Base-by-base conservation (phyloP, 2,888 invertebrate species). In the Mimumesa dahlbomi region DNA sequence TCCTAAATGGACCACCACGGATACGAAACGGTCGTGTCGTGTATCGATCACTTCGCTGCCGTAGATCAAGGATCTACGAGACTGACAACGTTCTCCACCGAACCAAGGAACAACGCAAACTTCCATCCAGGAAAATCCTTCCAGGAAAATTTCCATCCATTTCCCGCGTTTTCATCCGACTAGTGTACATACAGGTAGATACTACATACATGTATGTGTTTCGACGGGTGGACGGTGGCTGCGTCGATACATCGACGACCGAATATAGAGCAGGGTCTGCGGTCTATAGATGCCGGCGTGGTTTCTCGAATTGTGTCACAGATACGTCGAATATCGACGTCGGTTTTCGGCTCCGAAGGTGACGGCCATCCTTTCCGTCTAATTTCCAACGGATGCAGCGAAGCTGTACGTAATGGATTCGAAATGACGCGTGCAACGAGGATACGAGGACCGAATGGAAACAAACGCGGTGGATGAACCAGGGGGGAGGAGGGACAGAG, bases 381-480 rank as follows among this genome's bases (percentile, higher is more conserved):
- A 48, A 54, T 63, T 63, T 45, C 25, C 31, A 34, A 25, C 9
- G 36, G 19, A 29, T 13, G 7, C 21, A 38, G 9, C n/a, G 11
- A 2, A 14, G 9, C 18, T n/a, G n/a, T n/a, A 9, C 57, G 57
- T 42, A 59, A 63, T 40, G 45, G 50, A 50, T 16, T 31, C 56
- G 49, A 74, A 73, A 62, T 31, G 50, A 74, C 68, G 53, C 52
- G 72, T 42, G 73, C 56, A n/a, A n/a, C n/a, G n/a, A n/a, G n/a
- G n/a, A n/a, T n/a, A n/a, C 45, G 50, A 16, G 48, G 14, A 16
- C 3, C 25, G 14, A 42, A 45, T 57, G 40, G 73, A 64, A 67
- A 61, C 59, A 61, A 61, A 53, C 49, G 40, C 34, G 18, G 2
- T 14, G 61, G 53, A 68, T 21, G 50, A 62, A 45, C 21, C 14